Evolutionary conservation across 2,888 invertebrate species (phyloP), one percentile per base, ranked within the genome.

Genomic region (Chymomyza amoena): DNA sequence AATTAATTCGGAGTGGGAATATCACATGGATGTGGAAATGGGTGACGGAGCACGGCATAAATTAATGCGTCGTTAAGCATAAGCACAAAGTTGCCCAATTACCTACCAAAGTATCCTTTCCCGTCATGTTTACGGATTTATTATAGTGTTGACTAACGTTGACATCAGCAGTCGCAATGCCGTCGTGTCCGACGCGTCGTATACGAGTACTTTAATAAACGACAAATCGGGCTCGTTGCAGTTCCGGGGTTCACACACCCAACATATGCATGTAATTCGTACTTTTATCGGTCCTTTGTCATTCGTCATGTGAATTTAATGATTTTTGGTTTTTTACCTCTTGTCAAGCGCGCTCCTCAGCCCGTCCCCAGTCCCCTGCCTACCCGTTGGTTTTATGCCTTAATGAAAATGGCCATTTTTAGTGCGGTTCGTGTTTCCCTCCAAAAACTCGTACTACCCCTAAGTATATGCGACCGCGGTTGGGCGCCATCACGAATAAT

Each of bases 271-370:
- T 79, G 80, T 83, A 36, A 39, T 61, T 32, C 18, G 36, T 25
- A 72, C 72, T 81, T 85, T 85, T 83, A 83, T 83, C 79, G 77
- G 78, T 62, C 75, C 81, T 77, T 77, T 85, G 86, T 83, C 82
- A 85, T 83, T 82, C 83, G 86, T 85, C 82, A 85, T 83, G 84
- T 85, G 85, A 83, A 83, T 85, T 83, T 83, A 85, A 85, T 79
- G 86, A 85, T 83, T 77, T 80, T 85, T 67, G 68, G 69, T 68
- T 78, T 59, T 65, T 70, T 68, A 28, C 18, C 50, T 20, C 52
- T 54, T 54, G 50, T 64, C 66, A 70, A 59, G 54, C 57, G 32
- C 60, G 32, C 57, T 52, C 64, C 56, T 59, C 4, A 36, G 28
- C 2, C 25, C 39, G 28, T 56, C 64, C 61, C 18, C 52, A n/a